A percentile compares a stretch with the other conserved stretches of the same genome.
Conservation (phyloP, 2,888 invertebrate genomes). For the Trichopria drosophilae region DNA sequence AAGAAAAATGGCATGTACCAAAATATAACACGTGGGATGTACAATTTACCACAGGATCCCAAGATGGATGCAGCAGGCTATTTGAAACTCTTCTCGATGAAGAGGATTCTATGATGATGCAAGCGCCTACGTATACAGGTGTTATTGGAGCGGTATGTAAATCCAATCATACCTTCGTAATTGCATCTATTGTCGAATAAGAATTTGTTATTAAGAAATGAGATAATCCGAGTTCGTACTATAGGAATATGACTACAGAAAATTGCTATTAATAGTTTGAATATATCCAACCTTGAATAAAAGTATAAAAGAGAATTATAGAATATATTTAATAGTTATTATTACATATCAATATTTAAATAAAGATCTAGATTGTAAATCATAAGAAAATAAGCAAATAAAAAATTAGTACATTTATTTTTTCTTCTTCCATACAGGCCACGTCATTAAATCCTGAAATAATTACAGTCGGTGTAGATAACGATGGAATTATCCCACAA, state of each 20-base stretch:
- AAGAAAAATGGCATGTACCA: slow-evolving; percentile 66
- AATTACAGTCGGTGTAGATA: slow-evolving; percentile 70
- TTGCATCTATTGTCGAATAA: too few relatives aligned
- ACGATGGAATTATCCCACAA: slow-evolving; percentile 68
- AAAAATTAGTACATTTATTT: too few relatives aligned
- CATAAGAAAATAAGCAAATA: too few relatives aligned
- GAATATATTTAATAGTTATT: too few relatives aligned
- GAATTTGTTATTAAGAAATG: too few relatives aligned
- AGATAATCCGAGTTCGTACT: too few relatives aligned
- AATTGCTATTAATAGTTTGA: too few relatives aligned
- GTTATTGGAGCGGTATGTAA: slow-evolving; percentile 58
- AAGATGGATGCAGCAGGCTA: slow-evolving; percentile 74
- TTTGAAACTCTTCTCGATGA: slow-evolving; percentile 70
- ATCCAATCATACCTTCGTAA: too few relatives aligned
- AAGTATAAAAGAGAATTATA: too few relatives aligned
- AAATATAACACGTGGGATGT: slow-evolving; percentile 65
- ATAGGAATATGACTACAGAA: too few relatives aligned
- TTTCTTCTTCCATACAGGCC: slow-evolving; percentile 68
- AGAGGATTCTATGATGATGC: slow-evolving; percentile 71
- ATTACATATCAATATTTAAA: neutral
- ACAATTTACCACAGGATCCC: slow-evolving; percentile 71
- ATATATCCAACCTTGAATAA: too few relatives aligned
- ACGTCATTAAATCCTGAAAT: slow-evolving; percentile 67
- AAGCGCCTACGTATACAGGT: slow-evolving; percentile 71
- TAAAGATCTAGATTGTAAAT: neutral